Base-by-base conservation (phyloP, 2,797 vertebrate species). In the Galago senegalensis region DNA sequence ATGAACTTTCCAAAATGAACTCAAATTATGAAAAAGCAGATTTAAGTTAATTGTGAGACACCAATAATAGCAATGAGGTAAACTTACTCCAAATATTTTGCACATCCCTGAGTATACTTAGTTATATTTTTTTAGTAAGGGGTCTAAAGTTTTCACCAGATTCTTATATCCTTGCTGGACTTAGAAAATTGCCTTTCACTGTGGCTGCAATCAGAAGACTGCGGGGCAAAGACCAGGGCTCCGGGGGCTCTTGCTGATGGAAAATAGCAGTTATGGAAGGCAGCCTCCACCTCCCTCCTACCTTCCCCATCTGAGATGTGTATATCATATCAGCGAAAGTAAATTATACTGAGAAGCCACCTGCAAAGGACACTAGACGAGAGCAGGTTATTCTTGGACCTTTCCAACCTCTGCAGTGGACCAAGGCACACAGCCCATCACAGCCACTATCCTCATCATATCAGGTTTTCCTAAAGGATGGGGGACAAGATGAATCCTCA, bases 21-120 rank as follows among this genome's bases (percentile, higher is more conserved):
- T 73, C 58, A 93, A 69, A 82, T 37, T 46, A 18, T 72, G 56
- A 69, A 76, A 94, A 81, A 69, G 61, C 21, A 96, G 13, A 34
- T 76, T 80, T 73, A 88, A 79, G 4, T 77, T 76, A 60, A 76
- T 61, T 65, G 49, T 72, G 84, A 46, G 46, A 76, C 88, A 16
- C 3, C 86, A 87, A 10, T 89, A 73, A 63, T 49, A 82, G 89
- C 0, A 43, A 69, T 88, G 49, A 87, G 79, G 40, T 43, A 61
- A 91, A 83, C 10, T 20, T 46, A 56, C 7, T 72, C 6, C 88
- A 95, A 85, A 56, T 12, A 85, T 29, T 43, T 5, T 60, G 11
- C 0, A 3, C 21, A 27, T 10, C 18, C 31, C 2, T 10, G 4
- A 87, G 2, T 60, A 27, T 60, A 6, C 73, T 31, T 89, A 69